Conservation (phyloP, 2,797 vertebrate species). For the Falco biarmicus region DNA sequence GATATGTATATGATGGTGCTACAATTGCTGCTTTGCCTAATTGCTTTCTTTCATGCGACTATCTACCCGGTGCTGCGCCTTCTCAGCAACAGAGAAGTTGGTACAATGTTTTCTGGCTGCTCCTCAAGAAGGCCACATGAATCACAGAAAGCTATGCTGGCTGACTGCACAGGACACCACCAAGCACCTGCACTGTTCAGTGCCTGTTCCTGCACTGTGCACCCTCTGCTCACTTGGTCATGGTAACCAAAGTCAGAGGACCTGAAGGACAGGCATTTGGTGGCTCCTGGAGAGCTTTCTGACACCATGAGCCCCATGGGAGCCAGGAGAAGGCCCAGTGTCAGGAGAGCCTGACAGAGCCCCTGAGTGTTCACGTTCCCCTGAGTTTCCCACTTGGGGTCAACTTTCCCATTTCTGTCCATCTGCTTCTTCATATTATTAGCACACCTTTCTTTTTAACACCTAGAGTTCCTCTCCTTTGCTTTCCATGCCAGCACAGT, state of each 20-base stretch:
- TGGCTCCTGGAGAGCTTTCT: background rate
- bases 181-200: background rate
- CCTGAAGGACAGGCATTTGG: background rate
- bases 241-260: background rate
- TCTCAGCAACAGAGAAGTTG: background rate
- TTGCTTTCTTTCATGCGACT: background rate
- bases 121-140: fast-evolving
- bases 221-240: fast-evolving
- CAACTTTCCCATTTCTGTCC: background rate
- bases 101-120: background rate
- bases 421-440: background rate
- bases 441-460: background rate
- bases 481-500: background rate
- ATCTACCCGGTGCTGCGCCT: background rate
- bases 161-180: fast-evolving
- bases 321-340: fast-evolving
- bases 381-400: background rate
- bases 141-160: background rate
- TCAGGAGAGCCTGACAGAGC: background rate
- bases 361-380: background rate
- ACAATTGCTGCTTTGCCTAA: background rate
- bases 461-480: background rate
- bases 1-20: background rate
- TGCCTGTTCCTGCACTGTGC: background rate
- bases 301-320: background rate